These are phyloP conservation scores for Eupeodes latifasciatus DNA, from an alignment of 2,888 invertebrate species.

Conservation along the genomic window DNA sequence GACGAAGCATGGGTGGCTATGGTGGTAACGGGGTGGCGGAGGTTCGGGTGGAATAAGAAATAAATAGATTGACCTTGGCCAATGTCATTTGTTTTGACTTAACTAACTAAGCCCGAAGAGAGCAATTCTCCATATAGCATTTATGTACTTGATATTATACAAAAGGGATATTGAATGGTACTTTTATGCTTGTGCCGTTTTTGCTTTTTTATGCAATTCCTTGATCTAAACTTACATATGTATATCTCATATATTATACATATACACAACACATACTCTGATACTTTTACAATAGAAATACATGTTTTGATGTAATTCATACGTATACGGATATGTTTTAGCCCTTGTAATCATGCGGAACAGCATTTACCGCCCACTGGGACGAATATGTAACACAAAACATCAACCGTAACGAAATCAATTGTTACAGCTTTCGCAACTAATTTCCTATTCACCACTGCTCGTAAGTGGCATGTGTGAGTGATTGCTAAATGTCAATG, in stretches of 20 bases:
- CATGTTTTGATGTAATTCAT: neutral
- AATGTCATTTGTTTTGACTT: conserved; percentile 56
- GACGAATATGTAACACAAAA: conserved; percentile 45
- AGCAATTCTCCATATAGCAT: conserved; percentile 12
- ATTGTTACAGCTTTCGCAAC: conserved; percentile 65
- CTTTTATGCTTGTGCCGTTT: conserved; percentile 32
- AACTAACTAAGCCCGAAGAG: conserved; percentile 1
- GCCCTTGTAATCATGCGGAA: conserved; percentile 13
- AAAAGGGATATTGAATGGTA: conserved; percentile 31
- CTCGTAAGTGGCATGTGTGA: conserved; percentile 47
- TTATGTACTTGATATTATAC: neutral
- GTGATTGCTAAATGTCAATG: conserved; percentile 60
- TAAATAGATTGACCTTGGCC: conserved; percentile 61
- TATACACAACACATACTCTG: neutral
- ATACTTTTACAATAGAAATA: conserved; percentile 2
- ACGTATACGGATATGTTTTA: neutral
- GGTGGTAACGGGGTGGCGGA: no score
- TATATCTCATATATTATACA: neutral
- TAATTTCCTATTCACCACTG: conserved; percentile 57
- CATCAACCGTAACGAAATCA: conserved; percentile 60
- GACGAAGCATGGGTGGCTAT: no score
- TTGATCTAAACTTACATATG: neutral
- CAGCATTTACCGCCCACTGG: conserved; percentile 48
- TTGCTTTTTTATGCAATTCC: conserved; percentile 32
- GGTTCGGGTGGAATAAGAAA: conserved; percentile 25